A percentile compares a stretch with the other conserved stretches of the same genome.
phyloP scores from a whole-genome alignment of 2,113 vertebrate species.

The Apistogramma diplotaenia region DNA sequence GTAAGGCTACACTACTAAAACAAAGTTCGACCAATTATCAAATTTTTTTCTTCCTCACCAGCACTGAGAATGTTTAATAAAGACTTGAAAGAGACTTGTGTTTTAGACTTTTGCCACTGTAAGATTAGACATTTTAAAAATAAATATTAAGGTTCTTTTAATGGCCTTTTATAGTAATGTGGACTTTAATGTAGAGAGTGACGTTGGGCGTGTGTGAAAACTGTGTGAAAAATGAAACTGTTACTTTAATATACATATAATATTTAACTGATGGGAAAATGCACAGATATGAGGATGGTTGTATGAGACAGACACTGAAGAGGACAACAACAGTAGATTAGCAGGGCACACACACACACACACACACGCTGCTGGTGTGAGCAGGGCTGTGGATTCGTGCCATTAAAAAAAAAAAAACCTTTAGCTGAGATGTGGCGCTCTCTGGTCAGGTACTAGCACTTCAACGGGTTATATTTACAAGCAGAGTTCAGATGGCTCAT shows the following conservation, averaged over 20 bases:
- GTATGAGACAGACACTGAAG: conserved; percentile 5
- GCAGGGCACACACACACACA: conserved; percentile 4
- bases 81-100: neutral
- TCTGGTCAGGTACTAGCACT: conserved; percentile 36
- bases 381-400: conserved; percentile 2
- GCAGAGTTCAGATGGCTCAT: conserved; percentile 74
- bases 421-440: conserved; percentile 2
- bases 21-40: neutral
- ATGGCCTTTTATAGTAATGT: neutral
- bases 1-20: neutral
- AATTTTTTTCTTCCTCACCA: neutral
- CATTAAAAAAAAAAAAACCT: neutral
- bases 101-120: neutral
- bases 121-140: neutral
- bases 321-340: conserved; percentile 43
- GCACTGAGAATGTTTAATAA: neutral
- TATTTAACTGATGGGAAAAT: neutral
- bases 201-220: neutral
- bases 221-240: conserved; percentile 29
- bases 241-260: neutral
- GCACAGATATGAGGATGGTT: neutral
- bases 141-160: neutral
- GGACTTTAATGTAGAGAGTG: neutral
- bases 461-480: conserved; percentile 64
- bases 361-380: conserved; percentile 43